These are phyloP conservation scores for Manacus vitellinus DNA, from an alignment of 2,113 vertebrate species.

Conservation along the genomic window DNA sequence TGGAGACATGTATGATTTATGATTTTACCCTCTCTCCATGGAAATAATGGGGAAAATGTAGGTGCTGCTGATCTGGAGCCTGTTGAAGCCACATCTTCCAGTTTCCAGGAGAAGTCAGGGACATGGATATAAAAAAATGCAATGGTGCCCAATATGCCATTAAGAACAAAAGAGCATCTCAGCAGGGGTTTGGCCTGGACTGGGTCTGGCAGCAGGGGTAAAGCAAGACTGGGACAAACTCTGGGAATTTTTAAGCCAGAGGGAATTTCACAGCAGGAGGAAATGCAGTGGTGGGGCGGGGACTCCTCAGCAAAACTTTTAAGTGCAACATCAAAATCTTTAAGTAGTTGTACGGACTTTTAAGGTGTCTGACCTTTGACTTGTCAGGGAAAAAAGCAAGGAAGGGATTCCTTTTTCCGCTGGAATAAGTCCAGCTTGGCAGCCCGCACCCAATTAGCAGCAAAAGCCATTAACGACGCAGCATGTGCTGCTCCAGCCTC, in stretches of 20 bases:
- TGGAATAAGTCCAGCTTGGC: slow-evolving; percentile 27
- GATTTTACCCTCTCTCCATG: neutral
- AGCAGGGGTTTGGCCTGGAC: neutral
- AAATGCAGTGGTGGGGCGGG: accelerated
- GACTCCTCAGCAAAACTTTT: neutral
- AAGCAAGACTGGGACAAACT: neutral
- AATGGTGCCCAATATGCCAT: neutral
- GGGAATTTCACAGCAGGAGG: neutral
- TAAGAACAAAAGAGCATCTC: neutral
- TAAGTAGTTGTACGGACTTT: neutral
- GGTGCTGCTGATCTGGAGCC: neutral
- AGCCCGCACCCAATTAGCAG: neutral
- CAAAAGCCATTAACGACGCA: neutral
- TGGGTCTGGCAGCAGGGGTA: neutral
- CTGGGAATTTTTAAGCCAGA: neutral
- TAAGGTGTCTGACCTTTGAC: slow-evolving; percentile 33
- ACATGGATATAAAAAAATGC: neutral
- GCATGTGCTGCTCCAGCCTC: neutral
- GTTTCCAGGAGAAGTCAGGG: neutral
- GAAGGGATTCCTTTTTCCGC: neutral
- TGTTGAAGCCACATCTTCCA: neutral
- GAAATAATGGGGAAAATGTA: neutral
- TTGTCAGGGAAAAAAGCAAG: neutral
- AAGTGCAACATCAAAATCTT: neutral
- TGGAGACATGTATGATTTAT: neutral